phyloP scores from a whole-genome alignment of 2,888 invertebrate genomes.

The Leptopilina myrica region DNA sequence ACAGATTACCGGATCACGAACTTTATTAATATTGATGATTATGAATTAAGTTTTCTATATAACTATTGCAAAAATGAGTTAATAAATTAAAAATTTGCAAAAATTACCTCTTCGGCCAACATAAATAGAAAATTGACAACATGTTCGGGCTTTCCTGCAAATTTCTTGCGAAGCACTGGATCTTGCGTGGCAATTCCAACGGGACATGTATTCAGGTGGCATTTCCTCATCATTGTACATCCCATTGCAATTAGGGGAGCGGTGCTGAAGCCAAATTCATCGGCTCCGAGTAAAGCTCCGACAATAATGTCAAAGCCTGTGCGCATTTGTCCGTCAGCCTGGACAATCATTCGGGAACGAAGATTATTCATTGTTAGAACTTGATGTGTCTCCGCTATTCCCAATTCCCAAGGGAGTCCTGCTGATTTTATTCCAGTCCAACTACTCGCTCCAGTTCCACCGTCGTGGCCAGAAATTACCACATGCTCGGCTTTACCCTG shows the following conservation, averaged over 20 bases:
- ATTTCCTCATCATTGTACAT: constrained; percentile 99
- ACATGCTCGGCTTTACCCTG: constrained; percentile 99
- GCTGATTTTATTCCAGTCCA: constrained; percentile 99
- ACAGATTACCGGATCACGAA: too few species aligned
- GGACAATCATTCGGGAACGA: constrained; percentile 93
- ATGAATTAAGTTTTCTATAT: too few species aligned
- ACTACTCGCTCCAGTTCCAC: constrained; percentile 98
- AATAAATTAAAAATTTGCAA: too few species aligned
- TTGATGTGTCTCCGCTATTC: constrained; percentile 99
- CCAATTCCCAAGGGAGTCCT: constrained; percentile 99
- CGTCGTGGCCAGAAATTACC: constrained; percentile 99
- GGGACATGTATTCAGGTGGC: constrained; percentile 99
- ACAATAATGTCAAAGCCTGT: constrained; percentile 98
- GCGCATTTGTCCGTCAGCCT: constrained; percentile 97
- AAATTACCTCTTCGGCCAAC: constrained; percentile 94
- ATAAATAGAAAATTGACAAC: constrained; percentile 98
- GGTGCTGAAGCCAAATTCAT: constrained; percentile 99
- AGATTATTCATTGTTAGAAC: constrained; percentile 95
- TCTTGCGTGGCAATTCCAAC: constrained; percentile 99
- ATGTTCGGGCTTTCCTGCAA: constrained; percentile 98
- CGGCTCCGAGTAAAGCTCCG: constrained; percentile 96
- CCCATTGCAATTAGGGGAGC: constrained; percentile 98
- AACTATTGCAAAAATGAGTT: too few species aligned
- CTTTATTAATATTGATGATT: too few species aligned
- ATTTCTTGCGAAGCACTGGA: constrained; percentile 95